Conservation (phyloP, 2,113 vertebrate species). For the Grus americana region DNA sequence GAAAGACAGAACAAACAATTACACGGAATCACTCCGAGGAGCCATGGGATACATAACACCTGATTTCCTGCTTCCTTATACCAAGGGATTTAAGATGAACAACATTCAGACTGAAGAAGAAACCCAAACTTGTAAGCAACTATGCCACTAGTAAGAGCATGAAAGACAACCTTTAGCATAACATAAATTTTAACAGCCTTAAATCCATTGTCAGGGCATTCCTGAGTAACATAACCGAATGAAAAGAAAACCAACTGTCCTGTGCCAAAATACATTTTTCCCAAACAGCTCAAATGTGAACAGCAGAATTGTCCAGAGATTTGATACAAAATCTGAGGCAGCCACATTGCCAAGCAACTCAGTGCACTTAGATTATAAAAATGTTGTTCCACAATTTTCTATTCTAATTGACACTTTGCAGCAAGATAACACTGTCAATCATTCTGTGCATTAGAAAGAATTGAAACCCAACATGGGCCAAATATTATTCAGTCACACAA, state of each 20-base stretch:
- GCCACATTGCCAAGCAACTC: conserved; percentile 65
- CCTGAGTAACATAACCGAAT: conserved; percentile 45
- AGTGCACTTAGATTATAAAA: conserved; percentile 74
- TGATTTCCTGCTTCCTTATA: background rate
- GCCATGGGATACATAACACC: background rate
- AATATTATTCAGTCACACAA: conserved; percentile 73
- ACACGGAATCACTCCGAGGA: background rate
- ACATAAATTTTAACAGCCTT: conserved; percentile 21
- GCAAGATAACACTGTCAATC: conserved; percentile 68
- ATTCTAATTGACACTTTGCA: conserved; percentile 67
- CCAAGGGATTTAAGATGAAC: conserved; percentile 43
- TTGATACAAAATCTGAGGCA: conserved; percentile 78
- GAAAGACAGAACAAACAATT: background rate
- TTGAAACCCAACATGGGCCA: conserved; percentile 79
- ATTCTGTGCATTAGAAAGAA: conserved; percentile 75
- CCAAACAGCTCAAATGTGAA: conserved; percentile 65
- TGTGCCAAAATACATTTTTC: conserved; percentile 81
- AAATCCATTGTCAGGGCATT: conserved; percentile 5
- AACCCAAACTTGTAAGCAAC: conserved; percentile 46
- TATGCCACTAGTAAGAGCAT: conserved; percentile 52
- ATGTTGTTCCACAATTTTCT: conserved; percentile 66
- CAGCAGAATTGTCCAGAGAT: conserved; percentile 46
- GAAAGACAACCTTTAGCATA: conserved; percentile 28
- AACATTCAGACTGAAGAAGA: conserved; percentile 52
- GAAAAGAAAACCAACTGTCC: conserved; percentile 37